Evolutionary conservation across 2,797 vertebrate species (phyloP), one percentile per base, ranked within the genome.

Genomic region (Arremon aurantiirostris): DNA sequence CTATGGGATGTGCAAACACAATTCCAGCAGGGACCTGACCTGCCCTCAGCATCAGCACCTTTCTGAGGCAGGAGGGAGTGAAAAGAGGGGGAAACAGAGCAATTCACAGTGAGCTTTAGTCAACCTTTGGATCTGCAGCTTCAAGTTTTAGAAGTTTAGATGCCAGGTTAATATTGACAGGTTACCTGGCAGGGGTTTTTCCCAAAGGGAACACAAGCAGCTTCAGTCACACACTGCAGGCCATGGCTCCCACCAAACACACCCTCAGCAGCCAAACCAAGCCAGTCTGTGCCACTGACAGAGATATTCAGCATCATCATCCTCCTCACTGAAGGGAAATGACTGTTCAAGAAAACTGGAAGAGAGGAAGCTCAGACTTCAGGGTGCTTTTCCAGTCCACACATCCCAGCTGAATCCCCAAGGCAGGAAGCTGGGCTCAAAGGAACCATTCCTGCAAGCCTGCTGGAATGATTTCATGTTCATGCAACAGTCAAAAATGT

Each of bases 151-250:
- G 19, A 82, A 72, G 53, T 91, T 70, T 14, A 35, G 17, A 16
- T 34, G 30, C 41, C 68, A 37, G 18, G 35, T 55, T 50, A 66
- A 14, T 12, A 53, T 0, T 35, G 42, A 4, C 20, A 26, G 28
- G 42, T 8, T 14, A 15, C 12, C n/a, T 60, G 55, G 12, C 53
- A 47, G n/a, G 59, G 41, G 22, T 26, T 50, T 56, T 42, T 76
- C 76, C 71, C 50, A 65, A 61, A 64, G 27, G 73, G 20, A 91
- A 41, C 22, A 52, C 13, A 68, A 66, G 60, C 34, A 46, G 18
- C n/a, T 2, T 55, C 39, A 34, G 32, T 9, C 44, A 27, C 27
- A 30, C 0, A 0, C 9, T 65, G n/a, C 14, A 86, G 21, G 21
- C 21, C 39, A 12, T 3, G 63, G 65, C 44, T 78, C 73, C 73